A percentile compares a stretch with the other conserved stretches of the same genome.
These are phyloP conservation scores for Prionchulus punctatus DNA, from an alignment of 2,888 invertebrate species.

Conservation along the genomic window DNA sequence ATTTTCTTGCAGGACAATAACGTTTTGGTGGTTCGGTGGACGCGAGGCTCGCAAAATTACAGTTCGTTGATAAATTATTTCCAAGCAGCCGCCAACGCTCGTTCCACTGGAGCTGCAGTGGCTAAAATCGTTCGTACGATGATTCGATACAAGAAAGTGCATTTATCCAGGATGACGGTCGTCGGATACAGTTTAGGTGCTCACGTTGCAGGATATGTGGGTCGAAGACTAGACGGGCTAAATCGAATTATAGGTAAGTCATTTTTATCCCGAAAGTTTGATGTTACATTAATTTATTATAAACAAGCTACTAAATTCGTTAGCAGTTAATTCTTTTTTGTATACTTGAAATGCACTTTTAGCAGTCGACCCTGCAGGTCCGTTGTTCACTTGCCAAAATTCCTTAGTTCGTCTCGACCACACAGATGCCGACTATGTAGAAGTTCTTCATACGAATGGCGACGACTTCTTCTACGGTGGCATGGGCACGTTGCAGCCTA, in stretches of 20 bases:
- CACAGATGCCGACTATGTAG: conserved; percentile 26
- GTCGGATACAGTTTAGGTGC: conserved; percentile 11
- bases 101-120: conserved; percentile 65
- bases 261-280: too few species aligned
- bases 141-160: conserved; percentile 22
- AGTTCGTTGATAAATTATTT: conserved; percentile 55
- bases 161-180: background rate
- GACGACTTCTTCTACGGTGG: conserved; percentile 9
- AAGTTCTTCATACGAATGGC: conserved; percentile 28
- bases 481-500: conserved; percentile 11
- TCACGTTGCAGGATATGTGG: background rate
- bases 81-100: conserved; percentile 75
- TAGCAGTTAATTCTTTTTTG: too few species aligned
- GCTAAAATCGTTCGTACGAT: conserved; percentile 48
- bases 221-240: background rate
- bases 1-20: conserved; percentile 1
- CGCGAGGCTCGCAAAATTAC: background rate
- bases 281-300: too few species aligned
- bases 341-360: too few species aligned
- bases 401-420: conserved; percentile 18
- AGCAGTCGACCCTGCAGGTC: background rate
- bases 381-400: background rate
- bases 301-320: too few species aligned
- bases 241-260: background rate
- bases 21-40: conserved; percentile 7